A percentile compares a stretch with the other conserved stretches of the same genome.
Conservation (phyloP, 2,888 invertebrate species). For the Eupithecia pulchellata region DNA sequence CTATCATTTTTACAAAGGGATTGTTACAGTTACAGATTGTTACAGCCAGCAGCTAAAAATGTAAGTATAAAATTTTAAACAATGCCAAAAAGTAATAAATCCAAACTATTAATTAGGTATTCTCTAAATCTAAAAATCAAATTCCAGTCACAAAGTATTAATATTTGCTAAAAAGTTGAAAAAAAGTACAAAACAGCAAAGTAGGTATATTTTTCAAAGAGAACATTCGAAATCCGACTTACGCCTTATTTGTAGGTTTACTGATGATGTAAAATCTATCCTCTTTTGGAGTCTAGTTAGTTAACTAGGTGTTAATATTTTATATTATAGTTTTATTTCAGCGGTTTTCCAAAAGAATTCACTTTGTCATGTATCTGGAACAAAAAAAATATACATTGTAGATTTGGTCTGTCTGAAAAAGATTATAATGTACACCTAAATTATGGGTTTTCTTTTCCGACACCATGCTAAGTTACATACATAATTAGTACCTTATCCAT, state of each 20-base stretch:
- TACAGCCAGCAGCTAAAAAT: neutral
- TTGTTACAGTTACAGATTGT: no score
- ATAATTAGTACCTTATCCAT: neutral
- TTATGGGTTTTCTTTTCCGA: neutral
- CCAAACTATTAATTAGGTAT: neutral
- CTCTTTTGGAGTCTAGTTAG: neutral
- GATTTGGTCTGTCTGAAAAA: neutral
- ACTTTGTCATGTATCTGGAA: conserved; percentile 8
- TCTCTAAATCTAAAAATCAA: neutral
- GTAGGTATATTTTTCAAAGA: neutral
- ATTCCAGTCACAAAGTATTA: neutral
- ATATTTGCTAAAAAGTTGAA: neutral
- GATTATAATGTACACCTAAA: neutral
- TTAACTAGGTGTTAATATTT: neutral
- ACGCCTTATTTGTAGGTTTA: neutral
- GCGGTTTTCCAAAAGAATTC: neutral
- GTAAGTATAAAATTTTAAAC: neutral
- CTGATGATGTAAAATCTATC: neutral
- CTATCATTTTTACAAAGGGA: neutral
- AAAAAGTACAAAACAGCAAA: neutral
- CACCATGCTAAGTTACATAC: neutral
- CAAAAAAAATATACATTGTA: neutral
- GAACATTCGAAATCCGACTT: neutral
- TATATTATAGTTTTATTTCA: neutral
- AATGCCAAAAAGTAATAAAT: neutral